These are phyloP conservation scores for Brachyopa scutellaris DNA, from an alignment of 2,888 invertebrate genomes.

Conservation along the genomic window DNA sequence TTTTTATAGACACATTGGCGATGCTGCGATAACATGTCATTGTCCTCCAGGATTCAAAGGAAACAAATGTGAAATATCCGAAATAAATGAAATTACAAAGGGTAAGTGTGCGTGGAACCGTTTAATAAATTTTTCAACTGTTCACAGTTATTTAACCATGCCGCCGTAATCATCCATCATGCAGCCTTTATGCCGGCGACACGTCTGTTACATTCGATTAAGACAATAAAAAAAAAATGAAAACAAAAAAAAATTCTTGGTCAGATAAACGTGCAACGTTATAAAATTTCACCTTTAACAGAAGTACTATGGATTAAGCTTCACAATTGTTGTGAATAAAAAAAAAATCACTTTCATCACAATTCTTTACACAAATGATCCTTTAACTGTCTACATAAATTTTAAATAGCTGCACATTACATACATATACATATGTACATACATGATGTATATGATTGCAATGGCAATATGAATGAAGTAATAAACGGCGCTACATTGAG, in stretches of 20 bases:
- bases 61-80: conserved; percentile 87
- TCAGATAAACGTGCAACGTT: conserved; percentile 1
- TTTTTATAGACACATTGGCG: conserved; percentile 87
- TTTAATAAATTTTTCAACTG: not conserved
- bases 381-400: not conserved
- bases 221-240: too few species aligned
- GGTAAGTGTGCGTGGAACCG: conserved; percentile 79
- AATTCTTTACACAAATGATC: not conserved
- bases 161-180: not conserved
- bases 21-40: conserved; percentile 88
- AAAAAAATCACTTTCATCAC: conserved; percentile 35
- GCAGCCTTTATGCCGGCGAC: not conserved
- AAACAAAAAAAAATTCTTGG: not conserved
- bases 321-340: conserved; percentile 9
- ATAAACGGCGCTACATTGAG: not conserved
- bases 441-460: not conserved
- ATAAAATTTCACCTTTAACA: conserved; percentile 15
- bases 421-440: not conserved
- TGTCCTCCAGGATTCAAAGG: conserved; percentile 87
- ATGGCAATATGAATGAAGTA: not conserved
- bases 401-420: too few species aligned
- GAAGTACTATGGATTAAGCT: not conserved
- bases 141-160: not conserved
- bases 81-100: conserved; percentile 79
- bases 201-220: not conserved